Conservation (phyloP, 2,797 vertebrate genomes). For the Takifugu ocellatus region DNA sequence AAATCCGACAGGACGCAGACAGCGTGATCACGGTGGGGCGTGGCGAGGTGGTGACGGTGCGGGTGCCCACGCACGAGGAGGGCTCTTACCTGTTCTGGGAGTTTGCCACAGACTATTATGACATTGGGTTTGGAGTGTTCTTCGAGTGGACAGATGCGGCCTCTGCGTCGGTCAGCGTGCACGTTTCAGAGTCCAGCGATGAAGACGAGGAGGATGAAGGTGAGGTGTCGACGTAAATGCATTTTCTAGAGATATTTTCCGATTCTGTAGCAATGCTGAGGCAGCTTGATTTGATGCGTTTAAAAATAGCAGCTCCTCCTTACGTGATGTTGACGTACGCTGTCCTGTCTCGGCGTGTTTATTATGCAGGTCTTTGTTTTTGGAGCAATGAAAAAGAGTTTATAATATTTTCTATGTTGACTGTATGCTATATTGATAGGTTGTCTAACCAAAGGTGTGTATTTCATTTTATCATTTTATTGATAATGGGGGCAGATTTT, state of each 20-base stretch:
- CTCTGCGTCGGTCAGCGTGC: conserved; percentile 93
- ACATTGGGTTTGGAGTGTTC: conserved; percentile 98
- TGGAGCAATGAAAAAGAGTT: too few relatives aligned
- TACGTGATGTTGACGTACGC: too few relatives aligned
- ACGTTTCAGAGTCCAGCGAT: conserved; percentile 98
- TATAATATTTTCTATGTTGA: too few relatives aligned
- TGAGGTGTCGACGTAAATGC: conserved; percentile 51
- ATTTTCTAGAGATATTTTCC: neutral
- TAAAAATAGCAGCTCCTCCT: too few relatives aligned
- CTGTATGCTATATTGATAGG: too few relatives aligned
- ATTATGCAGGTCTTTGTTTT: too few relatives aligned
- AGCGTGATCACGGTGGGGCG: conserved; percentile 97
- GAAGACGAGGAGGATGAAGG: conserved; percentile 98
- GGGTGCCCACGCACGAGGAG: conserved; percentile 97
- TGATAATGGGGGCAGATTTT: neutral
- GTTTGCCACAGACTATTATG: conserved; percentile 98
- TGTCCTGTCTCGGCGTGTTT: too few relatives aligned
- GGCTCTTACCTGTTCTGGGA: conserved; percentile 99
- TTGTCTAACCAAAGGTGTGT: too few relatives aligned
- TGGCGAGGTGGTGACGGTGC: conserved; percentile 97
- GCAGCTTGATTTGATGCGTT: neutral
- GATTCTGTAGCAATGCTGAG: neutral
- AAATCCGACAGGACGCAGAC: conserved; percentile 97
- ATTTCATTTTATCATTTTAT: too few relatives aligned
- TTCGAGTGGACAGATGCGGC: conserved; percentile 99